Percentiles rank a stretch among this genome's conserved stretches.
Conservation (phyloP, 2,888 invertebrate species). For the Caradrina kadenii region DNA sequence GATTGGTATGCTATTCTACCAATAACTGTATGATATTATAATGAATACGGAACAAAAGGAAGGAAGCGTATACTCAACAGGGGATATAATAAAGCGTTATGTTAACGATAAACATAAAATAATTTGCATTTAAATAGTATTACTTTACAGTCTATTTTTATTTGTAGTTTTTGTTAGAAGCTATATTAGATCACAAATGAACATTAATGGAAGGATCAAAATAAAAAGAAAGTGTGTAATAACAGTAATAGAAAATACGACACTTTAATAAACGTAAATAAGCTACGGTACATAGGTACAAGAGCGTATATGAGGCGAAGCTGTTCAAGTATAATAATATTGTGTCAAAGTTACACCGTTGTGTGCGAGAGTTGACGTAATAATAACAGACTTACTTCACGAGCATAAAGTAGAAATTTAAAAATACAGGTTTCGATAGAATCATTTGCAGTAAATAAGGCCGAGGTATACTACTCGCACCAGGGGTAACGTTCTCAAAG, state of each 20-base stretch:
- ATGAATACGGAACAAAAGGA: conserved; percentile 5
- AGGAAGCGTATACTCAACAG: background rate
- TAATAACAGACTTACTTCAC: conserved; percentile 30
- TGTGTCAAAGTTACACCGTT: conserved; percentile 30
- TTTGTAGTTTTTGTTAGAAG: background rate
- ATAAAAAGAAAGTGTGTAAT: conserved; percentile 3
- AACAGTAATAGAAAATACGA: conserved; percentile 18
- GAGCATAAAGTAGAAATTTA: conserved; percentile 17
- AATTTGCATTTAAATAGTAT: background rate
- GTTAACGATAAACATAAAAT: background rate
- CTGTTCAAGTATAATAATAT: conserved; percentile 35
- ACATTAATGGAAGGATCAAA: background rate
- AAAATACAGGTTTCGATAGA: conserved; percentile 4
- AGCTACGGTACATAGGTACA: background rate
- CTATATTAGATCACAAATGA: background rate
- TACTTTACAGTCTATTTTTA: background rate
- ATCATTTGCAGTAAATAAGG: conserved; percentile 16
- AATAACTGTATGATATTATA: conserved; percentile 11
- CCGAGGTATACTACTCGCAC: background rate
- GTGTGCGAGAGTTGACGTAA: conserved; percentile 27
- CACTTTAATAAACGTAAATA: conserved; percentile 28
- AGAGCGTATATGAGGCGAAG: conserved; percentile 1
- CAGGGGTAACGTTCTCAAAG: background rate
- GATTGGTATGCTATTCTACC: conserved; percentile 14
- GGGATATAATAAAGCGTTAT: background rate